phyloP scores from a whole-genome alignment of 2,113 vertebrate genomes.

The Gymnorhina tibicen region DNA sequence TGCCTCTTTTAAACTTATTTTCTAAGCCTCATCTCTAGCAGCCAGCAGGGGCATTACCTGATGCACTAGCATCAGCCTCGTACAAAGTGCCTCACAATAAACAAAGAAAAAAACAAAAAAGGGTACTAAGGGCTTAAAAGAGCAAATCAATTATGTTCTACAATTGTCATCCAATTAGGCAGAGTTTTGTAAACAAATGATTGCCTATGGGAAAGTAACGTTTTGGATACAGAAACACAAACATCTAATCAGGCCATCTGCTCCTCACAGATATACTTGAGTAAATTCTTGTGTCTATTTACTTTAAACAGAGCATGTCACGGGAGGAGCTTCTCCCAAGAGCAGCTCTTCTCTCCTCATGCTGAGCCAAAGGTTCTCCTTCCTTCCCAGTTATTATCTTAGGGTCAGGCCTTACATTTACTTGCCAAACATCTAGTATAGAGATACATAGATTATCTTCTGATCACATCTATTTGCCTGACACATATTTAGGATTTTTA shows the following conservation, averaged over 20 bases:
- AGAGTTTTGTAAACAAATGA: neutral
- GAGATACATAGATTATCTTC: neutral
- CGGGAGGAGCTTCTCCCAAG: neutral
- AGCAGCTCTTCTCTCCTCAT: neutral
- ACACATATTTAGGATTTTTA: neutral
- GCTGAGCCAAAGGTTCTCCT: neutral
- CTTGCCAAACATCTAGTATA: neutral
- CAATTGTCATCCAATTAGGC: neutral
- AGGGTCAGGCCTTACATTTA: neutral
- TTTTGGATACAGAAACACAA: constrained; percentile 26
- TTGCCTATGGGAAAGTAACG: neutral
- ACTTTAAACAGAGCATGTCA: constrained; percentile 11
- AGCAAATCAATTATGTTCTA: neutral
- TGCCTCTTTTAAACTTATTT: neutral
- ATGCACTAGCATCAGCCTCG: neutral
- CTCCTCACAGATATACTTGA: neutral
- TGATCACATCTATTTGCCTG: neutral
- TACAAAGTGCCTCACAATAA: neutral
- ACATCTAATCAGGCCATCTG: constrained; percentile 21
- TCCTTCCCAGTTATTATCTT: neutral
- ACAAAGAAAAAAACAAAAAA: neutral
- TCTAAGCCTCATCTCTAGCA: neutral
- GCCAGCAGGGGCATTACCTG: neutral
- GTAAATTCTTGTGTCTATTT: neutral
- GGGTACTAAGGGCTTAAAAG: neutral